phyloP scores from a whole-genome alignment of 2,113 vertebrate species.

The Rhineura floridana region DNA sequence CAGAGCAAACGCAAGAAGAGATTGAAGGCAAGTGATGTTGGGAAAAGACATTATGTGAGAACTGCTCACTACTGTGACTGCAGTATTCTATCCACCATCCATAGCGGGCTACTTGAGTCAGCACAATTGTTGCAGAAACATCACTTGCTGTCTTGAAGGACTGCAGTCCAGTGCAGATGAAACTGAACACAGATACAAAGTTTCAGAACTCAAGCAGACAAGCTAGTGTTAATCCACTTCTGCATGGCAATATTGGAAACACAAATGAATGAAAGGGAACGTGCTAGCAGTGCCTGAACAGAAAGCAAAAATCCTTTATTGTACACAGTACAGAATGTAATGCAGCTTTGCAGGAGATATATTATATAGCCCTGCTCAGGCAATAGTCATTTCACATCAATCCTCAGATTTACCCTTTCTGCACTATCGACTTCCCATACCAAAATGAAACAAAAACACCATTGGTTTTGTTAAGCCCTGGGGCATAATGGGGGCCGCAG shows the following conservation, averaged over 20 bases:
- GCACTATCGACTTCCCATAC: conserved; percentile 70
- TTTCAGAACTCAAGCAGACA: background rate
- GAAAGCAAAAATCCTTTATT: conserved; percentile 90
- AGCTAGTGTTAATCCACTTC: background rate
- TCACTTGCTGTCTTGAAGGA: background rate
- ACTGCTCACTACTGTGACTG: background rate
- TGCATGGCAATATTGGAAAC: background rate
- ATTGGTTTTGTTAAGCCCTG: conserved; percentile 35
- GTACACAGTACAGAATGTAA: conserved; percentile 97
- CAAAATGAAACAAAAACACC: conserved; percentile 54
- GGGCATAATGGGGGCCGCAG: conserved; percentile 42
- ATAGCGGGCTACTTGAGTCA: background rate
- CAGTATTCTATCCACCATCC: background rate
- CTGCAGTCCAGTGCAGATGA: background rate
- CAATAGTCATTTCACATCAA: conserved; percentile 71
- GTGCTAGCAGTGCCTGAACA: conserved; percentile 53
- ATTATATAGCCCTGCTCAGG: conserved; percentile 75
- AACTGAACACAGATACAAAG: no score
- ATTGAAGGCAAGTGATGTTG: background rate
- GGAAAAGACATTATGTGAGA: background rate
- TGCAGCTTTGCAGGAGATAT: conserved; percentile 88
- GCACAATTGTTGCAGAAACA: background rate
- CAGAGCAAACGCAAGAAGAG: background rate
- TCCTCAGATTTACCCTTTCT: conserved; percentile 77
- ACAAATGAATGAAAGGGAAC: conserved; percentile 26